These are phyloP conservation scores for Scophthalmus maximus DNA, from an alignment of 2,113 vertebrate genomes.

Conservation along the genomic window DNA sequence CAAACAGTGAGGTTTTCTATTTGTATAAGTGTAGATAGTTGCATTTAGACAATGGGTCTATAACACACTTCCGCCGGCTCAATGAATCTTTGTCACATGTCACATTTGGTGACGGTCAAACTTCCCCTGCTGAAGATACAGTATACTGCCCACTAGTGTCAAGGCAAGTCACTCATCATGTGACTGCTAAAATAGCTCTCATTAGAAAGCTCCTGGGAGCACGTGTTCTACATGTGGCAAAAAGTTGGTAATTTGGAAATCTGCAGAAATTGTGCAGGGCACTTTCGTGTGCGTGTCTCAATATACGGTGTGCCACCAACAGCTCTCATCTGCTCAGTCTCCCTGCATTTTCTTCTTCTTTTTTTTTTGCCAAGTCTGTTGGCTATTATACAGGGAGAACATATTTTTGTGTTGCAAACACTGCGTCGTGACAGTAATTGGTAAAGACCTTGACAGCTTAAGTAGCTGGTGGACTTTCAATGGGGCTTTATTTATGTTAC, in stretches of 20 bases:
- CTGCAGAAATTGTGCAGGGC: neutral
- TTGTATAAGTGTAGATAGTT: no score
- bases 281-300: neutral
- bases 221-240: neutral
- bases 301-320: neutral
- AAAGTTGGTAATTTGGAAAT: neutral
- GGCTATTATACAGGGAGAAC: constrained; percentile 70
- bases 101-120: no score
- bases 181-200: neutral
- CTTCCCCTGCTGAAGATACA: no score
- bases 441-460: constrained; percentile 87
- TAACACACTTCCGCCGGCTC: neutral
- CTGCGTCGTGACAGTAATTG: constrained; percentile 82
- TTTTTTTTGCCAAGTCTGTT: constrained; percentile 66
- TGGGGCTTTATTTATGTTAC: constrained; percentile 85
- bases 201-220: neutral
- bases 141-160: no score
- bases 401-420: constrained; percentile 74
- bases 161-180: neutral
- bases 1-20: no score
- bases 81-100: neutral
- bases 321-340: constrained; percentile 32
- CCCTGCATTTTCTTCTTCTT: no score
- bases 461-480: constrained; percentile 84
- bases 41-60: no score